Percentiles rank a stretch among this genome's conserved stretches.
phyloP scores from a whole-genome alignment of 2,113 vertebrate species.

The Scopus umbretta region DNA sequence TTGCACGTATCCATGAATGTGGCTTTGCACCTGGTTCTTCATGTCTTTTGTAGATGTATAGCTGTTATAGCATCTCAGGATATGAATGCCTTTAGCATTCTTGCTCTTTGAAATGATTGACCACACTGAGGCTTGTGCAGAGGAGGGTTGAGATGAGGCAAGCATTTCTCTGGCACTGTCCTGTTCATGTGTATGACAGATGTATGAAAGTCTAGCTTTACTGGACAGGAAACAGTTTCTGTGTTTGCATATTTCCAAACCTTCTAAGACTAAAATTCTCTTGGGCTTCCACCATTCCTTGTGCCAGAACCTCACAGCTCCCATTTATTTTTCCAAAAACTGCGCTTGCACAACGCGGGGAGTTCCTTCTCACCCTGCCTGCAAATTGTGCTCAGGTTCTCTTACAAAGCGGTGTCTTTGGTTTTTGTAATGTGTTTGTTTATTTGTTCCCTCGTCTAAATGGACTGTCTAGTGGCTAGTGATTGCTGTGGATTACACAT shows the following conservation, averaged over 20 bases:
- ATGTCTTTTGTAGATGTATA: background rate
- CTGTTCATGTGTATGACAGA: background rate
- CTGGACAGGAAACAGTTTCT: background rate
- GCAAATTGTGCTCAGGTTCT: background rate
- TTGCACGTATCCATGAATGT: background rate
- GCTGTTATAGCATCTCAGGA: background rate
- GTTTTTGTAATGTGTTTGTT: background rate
- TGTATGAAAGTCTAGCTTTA: background rate
- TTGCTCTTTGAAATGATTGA: background rate
- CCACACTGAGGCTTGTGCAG: background rate
- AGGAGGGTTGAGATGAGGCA: background rate
- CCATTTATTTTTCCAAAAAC: background rate
- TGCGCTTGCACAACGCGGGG: background rate
- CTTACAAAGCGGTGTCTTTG: background rate
- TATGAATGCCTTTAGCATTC: background rate
- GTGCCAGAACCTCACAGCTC: background rate
- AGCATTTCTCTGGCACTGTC: background rate
- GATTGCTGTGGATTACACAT: background rate
- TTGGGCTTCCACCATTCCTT: background rate
- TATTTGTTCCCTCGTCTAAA: background rate
- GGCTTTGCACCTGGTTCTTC: background rate
- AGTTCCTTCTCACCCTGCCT: background rate
- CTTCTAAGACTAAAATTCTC: background rate
- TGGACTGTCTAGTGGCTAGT: background rate
- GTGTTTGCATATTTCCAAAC: background rate